A percentile compares a stretch with the other conserved stretches of the same genome.
Conservation (phyloP, 2,888 invertebrate species). For the Sphaerophoria taeniata region DNA sequence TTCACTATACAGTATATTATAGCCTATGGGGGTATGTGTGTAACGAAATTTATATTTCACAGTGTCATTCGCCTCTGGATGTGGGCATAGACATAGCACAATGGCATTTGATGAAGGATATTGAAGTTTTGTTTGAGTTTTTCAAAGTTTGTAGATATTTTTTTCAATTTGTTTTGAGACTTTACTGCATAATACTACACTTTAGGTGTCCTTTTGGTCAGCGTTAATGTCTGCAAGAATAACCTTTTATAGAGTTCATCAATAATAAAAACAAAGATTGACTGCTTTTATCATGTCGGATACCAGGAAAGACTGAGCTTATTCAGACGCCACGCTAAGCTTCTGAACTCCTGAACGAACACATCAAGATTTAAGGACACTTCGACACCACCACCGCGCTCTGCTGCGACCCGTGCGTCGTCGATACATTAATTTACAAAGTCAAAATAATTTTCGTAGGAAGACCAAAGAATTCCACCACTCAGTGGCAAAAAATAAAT, state of each 20-base stretch:
- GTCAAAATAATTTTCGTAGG: too few relatives aligned
- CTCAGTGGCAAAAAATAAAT: slow-evolving; percentile 42
- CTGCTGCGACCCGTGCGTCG: too few relatives aligned
- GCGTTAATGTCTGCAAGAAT: slow-evolving; percentile 41
- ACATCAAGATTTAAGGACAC: too few relatives aligned
- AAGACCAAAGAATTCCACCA: too few relatives aligned
- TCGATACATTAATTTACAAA: too few relatives aligned
- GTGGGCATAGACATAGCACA: slow-evolving; percentile 48
- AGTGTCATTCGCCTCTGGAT: slow-evolving; percentile 61
- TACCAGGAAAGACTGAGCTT: background rate
- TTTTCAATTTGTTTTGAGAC: slow-evolving; percentile 49
- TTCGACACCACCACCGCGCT: too few relatives aligned
- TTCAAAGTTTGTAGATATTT: slow-evolving; percentile 57
- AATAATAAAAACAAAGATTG: slow-evolving; percentile 60
- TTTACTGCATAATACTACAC: slow-evolving; percentile 43
- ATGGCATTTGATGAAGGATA: too few relatives aligned
- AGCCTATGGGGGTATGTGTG: slow-evolving; percentile 39
- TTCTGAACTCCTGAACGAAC: too few relatives aligned
- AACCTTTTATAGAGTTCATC: slow-evolving; percentile 24
- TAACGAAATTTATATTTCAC: slow-evolving; percentile 56
- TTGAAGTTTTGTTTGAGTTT: slow-evolving; percentile 73
- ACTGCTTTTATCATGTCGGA: background rate
- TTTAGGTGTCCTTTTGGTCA: slow-evolving; percentile 53
- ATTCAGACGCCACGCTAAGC: too few relatives aligned
- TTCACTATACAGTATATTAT: slow-evolving; percentile 7